Base-by-base conservation (phyloP, 1,140 invertebrate species). In the Vanessa atalanta region DNA sequence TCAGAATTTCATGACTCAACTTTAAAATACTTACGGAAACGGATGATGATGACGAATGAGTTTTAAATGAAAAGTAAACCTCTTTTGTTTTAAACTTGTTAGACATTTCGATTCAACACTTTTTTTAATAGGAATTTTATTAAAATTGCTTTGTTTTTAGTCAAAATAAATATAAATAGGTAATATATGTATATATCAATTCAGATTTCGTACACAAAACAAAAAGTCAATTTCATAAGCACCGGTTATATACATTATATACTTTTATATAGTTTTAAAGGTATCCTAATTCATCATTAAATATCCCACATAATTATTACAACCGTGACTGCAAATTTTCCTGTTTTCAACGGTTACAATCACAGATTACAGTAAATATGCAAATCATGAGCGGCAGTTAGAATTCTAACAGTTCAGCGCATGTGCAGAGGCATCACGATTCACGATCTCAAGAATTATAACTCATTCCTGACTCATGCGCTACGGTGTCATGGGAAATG, bases 391-490 rank as follows among this genome's bases (percentile, higher is more conserved):
- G 57, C 57, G 57, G 51, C 70, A 74, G 72, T 77, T 71, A 70
- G 70, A 71, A 76, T 79, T 61, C 55, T 75, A 77, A 75, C 79
- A 79, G 79, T 81, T 77, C 68, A 76, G 72, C 57, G 26, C 75
- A 77, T 81, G 79, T 76, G 75, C 64, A 74, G 68, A 70, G 69
- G 48, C 50, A 81, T 79, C 79, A 81, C 79, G 79, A 75, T 70
- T 75, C 79, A 79, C 70, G 79, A 81, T 76, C 77, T 73, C 63
- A 67, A 70, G 79, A 78, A 78, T 80, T 78, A 80, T 73, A 79
- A 79, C 75, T 77, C 75, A 76, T 74, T 77, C 65, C 69, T 79
- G 75, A 79, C 70, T 77, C 79, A 79, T 73, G 68, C 72, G 66
- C 66, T 16, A 31, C 67, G 31, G 55, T 75, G 69, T 75, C 65